A percentile compares a stretch with the other conserved stretches of the same genome.
Conservation (phyloP, 37 sponge, comb jelly and placozoan species). For the Chondrilla cf. caribensis region DNA sequence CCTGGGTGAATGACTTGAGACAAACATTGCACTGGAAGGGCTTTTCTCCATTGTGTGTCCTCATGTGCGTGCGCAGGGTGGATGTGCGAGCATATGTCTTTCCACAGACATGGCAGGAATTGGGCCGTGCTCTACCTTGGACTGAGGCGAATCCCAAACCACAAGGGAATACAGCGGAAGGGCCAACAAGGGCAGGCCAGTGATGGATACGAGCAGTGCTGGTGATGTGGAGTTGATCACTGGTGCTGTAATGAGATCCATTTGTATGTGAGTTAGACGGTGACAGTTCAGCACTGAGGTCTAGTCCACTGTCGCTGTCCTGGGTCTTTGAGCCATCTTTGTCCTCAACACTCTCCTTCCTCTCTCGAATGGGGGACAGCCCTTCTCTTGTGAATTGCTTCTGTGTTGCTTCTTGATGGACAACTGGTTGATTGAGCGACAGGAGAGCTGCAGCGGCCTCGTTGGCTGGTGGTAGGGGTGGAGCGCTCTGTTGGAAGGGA, state of each 20-base stretch:
- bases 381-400: background rate
- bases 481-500: background rate
- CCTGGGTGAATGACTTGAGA: conserved; percentile 94
- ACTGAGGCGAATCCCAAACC: background rate
- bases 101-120: conserved; percentile 91
- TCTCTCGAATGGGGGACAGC: background rate
- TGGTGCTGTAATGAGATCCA: background rate
- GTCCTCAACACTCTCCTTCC: background rate
- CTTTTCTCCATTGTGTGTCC: conserved; percentile 93
- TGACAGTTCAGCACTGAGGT: background rate
- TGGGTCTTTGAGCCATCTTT: background rate
- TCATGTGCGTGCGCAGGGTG: conserved; percentile 93
- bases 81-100: conserved; percentile 95
- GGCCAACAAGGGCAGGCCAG: no score
- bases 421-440: conserved; percentile 1
- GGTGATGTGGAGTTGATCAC: no score
- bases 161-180: no score
- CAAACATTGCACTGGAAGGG: conserved; percentile 91
- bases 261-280: background rate
- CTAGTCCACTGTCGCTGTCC: conserved; percentile 7
- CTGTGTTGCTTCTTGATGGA: background rate
- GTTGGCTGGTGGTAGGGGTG: background rate
- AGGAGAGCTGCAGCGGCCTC: conserved; percentile 18
- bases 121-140: conserved; percentile 4
- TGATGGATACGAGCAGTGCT: no score